A percentile compares a stretch with the other conserved stretches of the same genome.
Conservation (phyloP, 1,140 invertebrate species). For the Drosophila pallidifrons region DNA sequence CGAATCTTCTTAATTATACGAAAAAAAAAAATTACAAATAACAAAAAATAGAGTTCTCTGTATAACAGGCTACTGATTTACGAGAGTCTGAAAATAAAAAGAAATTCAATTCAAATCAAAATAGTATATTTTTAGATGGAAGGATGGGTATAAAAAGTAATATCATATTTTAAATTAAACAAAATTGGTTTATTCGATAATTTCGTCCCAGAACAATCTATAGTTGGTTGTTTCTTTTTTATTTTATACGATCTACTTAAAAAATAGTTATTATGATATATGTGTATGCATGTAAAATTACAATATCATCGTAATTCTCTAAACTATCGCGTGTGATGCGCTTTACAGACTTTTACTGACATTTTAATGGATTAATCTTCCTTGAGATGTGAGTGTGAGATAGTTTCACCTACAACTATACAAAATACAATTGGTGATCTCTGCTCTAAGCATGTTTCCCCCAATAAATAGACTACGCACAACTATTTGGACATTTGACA, state of each 20-base stretch:
- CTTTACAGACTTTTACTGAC: constrained; percentile 49
- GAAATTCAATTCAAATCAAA: constrained; percentile 26
- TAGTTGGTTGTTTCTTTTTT: not conserved
- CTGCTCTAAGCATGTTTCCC: constrained; percentile 12
- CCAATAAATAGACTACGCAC: constrained; percentile 59
- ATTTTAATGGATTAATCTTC: constrained; percentile 32
- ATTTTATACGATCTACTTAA: constrained; percentile 61
- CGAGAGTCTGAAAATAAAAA: constrained; percentile 68
- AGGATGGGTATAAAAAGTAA: no score
- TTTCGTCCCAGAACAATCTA: not conserved
- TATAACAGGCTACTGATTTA: constrained; percentile 68
- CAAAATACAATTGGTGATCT: not conserved
- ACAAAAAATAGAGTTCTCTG: constrained; percentile 50
- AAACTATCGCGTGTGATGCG: constrained; percentile 74
- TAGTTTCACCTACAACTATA: constrained; percentile 12
- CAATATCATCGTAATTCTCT: constrained; percentile 68
- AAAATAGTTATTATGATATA: constrained; percentile 38
- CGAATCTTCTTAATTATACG: constrained; percentile 45
- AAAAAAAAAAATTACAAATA: not conserved
- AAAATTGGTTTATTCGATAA: not conserved
- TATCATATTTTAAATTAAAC: not conserved
- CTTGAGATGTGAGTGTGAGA: constrained; percentile 54
- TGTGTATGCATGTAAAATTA: constrained; percentile 50
- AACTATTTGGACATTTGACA: constrained; percentile 65
- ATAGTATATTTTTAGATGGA: constrained; percentile 1